Evolutionary conservation across 2,888 invertebrate species (phyloP).

Genomic region (Strigamia maritima): DNA sequence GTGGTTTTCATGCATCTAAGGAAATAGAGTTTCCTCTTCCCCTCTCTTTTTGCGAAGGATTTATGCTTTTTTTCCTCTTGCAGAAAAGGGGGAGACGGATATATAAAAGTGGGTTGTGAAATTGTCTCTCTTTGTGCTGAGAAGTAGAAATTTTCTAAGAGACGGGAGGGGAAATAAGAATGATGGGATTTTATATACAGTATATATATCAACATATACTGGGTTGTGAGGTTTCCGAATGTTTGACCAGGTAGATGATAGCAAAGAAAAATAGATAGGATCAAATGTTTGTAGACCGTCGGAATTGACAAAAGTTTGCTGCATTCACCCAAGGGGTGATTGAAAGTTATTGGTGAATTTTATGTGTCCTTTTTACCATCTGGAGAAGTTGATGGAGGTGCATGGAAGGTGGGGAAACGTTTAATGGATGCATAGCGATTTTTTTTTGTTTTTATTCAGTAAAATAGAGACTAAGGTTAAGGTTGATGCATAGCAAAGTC

Average conservation of each 20-base stretch:
- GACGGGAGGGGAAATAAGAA: slow-evolving; percentile 8
- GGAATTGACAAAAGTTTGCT: slow-evolving; percentile 23
- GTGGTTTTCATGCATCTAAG: slow-evolving; percentile 30
- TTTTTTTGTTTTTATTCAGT: neutral
- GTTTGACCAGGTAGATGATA: slow-evolving; percentile 32
- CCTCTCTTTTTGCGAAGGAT: slow-evolving; percentile 25
- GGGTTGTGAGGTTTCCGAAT: neutral
- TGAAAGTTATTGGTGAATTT: slow-evolving; percentile 30
- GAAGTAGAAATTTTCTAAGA: slow-evolving; percentile 6
- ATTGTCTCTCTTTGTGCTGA: slow-evolving; percentile 33
- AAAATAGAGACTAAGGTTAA: neutral
- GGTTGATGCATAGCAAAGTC: neutral
- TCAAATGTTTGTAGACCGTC: slow-evolving; percentile 24
- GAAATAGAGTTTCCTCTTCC: slow-evolving; percentile 27
- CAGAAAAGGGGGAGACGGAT: slow-evolving; percentile 12
- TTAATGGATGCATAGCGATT: neutral
- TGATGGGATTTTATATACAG: slow-evolving; percentile 5
- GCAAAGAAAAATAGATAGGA: slow-evolving; percentile 23
- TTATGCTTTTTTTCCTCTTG: slow-evolving; percentile 18
- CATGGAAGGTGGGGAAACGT: neutral
- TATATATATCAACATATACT: slow-evolving; percentile 13
- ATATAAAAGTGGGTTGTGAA: slow-evolving; percentile 28
- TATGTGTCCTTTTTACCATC: slow-evolving; percentile 18
- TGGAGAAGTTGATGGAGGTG: slow-evolving; percentile 11
- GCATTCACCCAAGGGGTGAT: slow-evolving; percentile 17